Evolutionary conservation across 1,140 invertebrate species (phyloP), one percentile per base, ranked within the genome.

Genomic region (Saxidomus purpurata): DNA sequence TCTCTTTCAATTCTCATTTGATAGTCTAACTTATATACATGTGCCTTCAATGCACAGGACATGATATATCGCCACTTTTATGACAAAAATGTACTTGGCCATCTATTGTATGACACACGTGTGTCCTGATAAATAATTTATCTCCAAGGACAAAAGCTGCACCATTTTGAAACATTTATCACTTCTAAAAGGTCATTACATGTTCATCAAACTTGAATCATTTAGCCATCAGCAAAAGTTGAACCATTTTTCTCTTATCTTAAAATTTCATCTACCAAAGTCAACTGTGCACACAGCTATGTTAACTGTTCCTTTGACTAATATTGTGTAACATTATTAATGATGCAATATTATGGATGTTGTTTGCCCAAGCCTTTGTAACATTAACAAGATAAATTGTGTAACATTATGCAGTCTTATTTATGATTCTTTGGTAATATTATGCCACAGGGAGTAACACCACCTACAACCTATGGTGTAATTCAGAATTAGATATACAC

Each of bases 311-410:
- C 15, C 67, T 71, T 4, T 19, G 34, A 6, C 15, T 38, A 71
- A 71, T n/a, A 38, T 40, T 71, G 17, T 22, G 38, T 38, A 71
- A 59, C 19, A 6, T n/a, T 6, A 59, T 59, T n/a, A n/a, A 59
- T 43, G 43, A 43, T 43, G 43, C 25, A 59, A 59, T 19, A 59
- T 59, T 59, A 59, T 59, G 8, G n/a, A n/a, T 6, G 22, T 28
- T 59, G 55, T 59, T 59, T 59, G 55, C 55, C 15, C 43, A 59
- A 9, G 25, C 36, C 38, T 71, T 31, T 71, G 67, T 71, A 36
- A 71, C 67, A 71, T 71, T 71, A 71, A n/a, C n/a, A n/a, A n/a
- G n/a, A n/a, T n/a, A 2, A 67, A 71, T 71, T 71, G 67, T 71
- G 67, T 71, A 36, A 71, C 67, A 71, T 71, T 71, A 71, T 34